Percentiles rank a stretch among this genome's conserved stretches.
These are phyloP conservation scores for Philaethria dido DNA, from an alignment of 2,888 invertebrate species.

Conservation along the genomic window DNA sequence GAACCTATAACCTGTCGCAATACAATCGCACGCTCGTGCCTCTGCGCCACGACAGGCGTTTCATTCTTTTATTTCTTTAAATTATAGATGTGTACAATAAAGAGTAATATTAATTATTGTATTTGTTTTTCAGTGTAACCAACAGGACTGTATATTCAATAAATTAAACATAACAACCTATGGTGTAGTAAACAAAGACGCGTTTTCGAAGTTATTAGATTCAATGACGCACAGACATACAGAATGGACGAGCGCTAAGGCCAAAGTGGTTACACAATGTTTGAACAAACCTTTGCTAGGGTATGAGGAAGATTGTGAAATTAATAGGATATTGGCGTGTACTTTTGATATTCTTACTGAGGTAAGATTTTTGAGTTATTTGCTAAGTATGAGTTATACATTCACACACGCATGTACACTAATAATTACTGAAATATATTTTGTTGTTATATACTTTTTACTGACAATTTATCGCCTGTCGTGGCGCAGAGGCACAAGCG, in stretches of 20 bases:
- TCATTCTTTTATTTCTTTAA: too few relatives aligned
- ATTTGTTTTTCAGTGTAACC: slow-evolving; percentile 63
- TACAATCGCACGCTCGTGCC: too few relatives aligned
- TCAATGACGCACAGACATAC: slow-evolving; percentile 61
- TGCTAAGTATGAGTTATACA: background rate
- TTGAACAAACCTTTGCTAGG: slow-evolving; percentile 53
- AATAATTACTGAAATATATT: too few relatives aligned
- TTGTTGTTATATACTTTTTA: too few relatives aligned
- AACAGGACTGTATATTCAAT: slow-evolving; percentile 67
- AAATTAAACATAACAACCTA: slow-evolving; percentile 59
- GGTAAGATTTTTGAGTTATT: slow-evolving; percentile 51
- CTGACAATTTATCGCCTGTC: too few relatives aligned
- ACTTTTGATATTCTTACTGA: slow-evolving; percentile 71
- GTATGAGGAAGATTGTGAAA: slow-evolving; percentile 63
- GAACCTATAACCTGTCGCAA: too few relatives aligned
- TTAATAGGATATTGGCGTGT: slow-evolving; percentile 68
- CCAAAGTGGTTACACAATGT: slow-evolving; percentile 66
- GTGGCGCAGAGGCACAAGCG: too few relatives aligned
- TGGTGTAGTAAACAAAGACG: slow-evolving; percentile 58
- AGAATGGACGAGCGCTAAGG: slow-evolving; percentile 64
- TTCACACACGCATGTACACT: background rate
- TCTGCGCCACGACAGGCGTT: too few relatives aligned
- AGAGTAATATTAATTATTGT: too few relatives aligned
- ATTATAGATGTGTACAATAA: too few relatives aligned
- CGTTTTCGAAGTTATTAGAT: slow-evolving; percentile 63